A percentile compares a stretch with the other conserved stretches of the same genome.
Evolutionary conservation across 2,797 vertebrate species (phyloP).

Genomic region (Mallotus villosus): DNA sequence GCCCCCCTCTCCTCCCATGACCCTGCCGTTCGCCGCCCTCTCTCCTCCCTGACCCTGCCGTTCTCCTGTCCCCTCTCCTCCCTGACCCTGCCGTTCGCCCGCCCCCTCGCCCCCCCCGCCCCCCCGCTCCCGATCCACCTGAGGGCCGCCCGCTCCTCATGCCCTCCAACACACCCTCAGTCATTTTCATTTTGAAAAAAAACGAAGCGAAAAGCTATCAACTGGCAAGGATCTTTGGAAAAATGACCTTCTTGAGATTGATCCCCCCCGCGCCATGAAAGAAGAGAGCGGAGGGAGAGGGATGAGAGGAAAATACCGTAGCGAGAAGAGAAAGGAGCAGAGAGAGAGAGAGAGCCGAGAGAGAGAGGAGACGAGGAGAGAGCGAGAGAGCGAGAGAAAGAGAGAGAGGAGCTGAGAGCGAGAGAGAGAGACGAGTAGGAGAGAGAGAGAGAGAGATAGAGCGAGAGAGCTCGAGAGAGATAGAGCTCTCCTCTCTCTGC

Average conservation of each 20-base stretch:
- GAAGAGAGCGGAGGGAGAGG: slow-evolving; percentile 38
- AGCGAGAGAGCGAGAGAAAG: no score
- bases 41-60: neutral
- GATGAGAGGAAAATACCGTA: slow-evolving; percentile 44
- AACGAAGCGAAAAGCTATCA: slow-evolving; percentile 47
- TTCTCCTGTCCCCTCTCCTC: neutral
- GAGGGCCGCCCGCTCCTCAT: neutral
- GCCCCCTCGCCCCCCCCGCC: neutral
- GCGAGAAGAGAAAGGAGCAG: no score
- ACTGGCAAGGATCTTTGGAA: slow-evolving; percentile 24
- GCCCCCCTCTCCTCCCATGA: no score
- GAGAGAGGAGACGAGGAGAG: no score
- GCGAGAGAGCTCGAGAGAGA: no score
- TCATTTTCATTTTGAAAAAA: slow-evolving; percentile 45
- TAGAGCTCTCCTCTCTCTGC: no score
- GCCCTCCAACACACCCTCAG: slow-evolving; percentile 19
- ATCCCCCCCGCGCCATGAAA: slow-evolving; percentile 41
- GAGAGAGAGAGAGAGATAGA: no score
- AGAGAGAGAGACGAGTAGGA: no score
- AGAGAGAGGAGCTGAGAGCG: no score
- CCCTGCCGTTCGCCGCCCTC: neutral
- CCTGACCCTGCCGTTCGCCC: slow-evolving; percentile 7
- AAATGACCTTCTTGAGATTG: slow-evolving; percentile 50
- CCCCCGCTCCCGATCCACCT: slow-evolving; percentile 6
- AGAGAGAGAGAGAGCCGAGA: no score